Percentiles rank a stretch among this genome's conserved stretches.
These are phyloP conservation scores for Hormaphis cornu DNA, from an alignment of 1,140 invertebrate species.

Conservation along the genomic window DNA sequence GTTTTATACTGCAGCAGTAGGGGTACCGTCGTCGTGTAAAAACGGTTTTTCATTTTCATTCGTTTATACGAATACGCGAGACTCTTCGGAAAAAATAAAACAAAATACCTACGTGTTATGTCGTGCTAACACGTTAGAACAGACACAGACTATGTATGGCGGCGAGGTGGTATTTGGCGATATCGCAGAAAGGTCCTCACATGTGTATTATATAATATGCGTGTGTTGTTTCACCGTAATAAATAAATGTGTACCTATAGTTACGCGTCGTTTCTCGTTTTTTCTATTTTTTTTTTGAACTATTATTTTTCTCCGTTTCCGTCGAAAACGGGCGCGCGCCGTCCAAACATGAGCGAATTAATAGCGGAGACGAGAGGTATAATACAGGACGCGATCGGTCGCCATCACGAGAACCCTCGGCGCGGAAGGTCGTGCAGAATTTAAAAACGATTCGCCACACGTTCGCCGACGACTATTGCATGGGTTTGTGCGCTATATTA, in stretches of 20 bases:
- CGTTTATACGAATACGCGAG: constrained; percentile 10
- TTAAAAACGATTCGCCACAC: constrained; percentile 26
- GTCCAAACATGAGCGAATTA: constrained; percentile 25
- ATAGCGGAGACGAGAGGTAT: constrained; percentile 28
- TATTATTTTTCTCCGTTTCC: constrained; percentile 18
- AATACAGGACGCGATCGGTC: constrained; percentile 25
- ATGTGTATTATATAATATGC: constrained; percentile 9
- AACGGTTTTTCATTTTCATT: not conserved
- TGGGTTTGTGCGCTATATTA: not conserved
- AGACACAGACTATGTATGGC: too few relatives aligned
- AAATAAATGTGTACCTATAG: too few relatives aligned
- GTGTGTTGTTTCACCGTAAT: not conserved
- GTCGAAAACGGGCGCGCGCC: constrained; percentile 9
- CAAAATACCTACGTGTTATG: constrained; percentile 11
- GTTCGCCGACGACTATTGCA: not conserved
- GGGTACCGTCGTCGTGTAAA: too few relatives aligned
- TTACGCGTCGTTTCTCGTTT: not conserved
- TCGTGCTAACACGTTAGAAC: constrained; percentile 16
- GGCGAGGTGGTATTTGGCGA: constrained; percentile 22
- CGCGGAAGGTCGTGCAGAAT: constrained; percentile 24
- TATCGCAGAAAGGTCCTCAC: constrained; percentile 31
- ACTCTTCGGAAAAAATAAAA: constrained; percentile 11
- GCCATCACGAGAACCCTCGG: constrained; percentile 12
- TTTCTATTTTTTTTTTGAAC: constrained; percentile 29
- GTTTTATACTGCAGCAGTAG: too few relatives aligned